Evolutionary conservation across 2,888 invertebrate genomes (phyloP), one percentile per base, ranked within the genome.

Genomic region (Chalcis sispes): DNA sequence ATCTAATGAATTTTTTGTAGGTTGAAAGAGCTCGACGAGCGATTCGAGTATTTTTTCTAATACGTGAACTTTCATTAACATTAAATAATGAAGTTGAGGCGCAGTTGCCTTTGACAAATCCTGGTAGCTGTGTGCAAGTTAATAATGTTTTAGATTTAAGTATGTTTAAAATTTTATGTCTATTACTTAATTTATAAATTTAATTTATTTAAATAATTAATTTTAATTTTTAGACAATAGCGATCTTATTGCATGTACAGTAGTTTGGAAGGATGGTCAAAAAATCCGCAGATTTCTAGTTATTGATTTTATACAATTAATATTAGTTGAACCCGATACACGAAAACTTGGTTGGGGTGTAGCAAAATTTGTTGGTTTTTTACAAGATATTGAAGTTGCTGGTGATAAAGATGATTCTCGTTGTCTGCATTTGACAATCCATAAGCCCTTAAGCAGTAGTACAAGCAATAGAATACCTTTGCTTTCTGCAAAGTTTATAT

Each of bases 401-500:
- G 97, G 98, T 1, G 99, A 99, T 86, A 98, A 98, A 86, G 97
- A 98, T 79, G 99, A 99, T 89, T 98, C 98, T 0, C 92, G 98
- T 7, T 97, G 98, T 84, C 91, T 99, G 25, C 97, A 98, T 86
- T 93, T 99, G 67, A 97, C 97, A 0, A 95, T 98, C 40, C 97
- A 98, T 89, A 94, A 95, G 82, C 95, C 95, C 0, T 90, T 91
- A 67, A 90, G 90, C n/a, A 90, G 90, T 76, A 90, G 91, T 7
- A 92, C 93, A 71, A 90, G 91, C n/a, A 94, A 94, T 71, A 91
- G 95, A 61, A 92, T 95, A 0, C 95, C 96, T 0, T 89, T 97
- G n/a, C 89, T 98, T 8, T 93, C 95, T 2, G 96, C 97, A 10
- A 97, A 95, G 89, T 98, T 99, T 89, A 93, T 98, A 77, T 99